These are phyloP conservation scores for Athene cunicularia DNA, from an alignment of 2,113 vertebrate species.

Conservation along the genomic window DNA sequence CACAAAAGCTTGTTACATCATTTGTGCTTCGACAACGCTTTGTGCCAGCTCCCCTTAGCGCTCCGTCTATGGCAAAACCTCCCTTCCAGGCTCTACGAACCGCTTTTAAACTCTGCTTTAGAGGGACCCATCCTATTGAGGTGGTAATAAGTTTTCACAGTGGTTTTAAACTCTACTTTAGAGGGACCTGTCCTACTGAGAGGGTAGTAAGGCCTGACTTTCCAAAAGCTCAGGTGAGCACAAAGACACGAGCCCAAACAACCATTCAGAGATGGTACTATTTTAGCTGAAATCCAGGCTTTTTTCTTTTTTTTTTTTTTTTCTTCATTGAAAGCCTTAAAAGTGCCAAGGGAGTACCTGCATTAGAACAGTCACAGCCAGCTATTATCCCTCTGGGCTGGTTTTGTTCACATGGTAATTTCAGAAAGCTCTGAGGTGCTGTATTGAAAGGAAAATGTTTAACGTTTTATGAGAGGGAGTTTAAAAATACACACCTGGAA, in stretches of 20 bases:
- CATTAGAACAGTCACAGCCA: not conserved
- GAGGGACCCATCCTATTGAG: not conserved
- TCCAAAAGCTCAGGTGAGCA: not conserved
- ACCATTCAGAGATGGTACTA: not conserved
- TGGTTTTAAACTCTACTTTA: not conserved
- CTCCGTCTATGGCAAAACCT: not conserved
- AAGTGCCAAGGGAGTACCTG: not conserved
- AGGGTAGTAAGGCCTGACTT: not conserved
- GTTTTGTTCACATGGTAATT: not conserved
- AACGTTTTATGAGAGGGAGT: not conserved
- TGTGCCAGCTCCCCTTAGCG: not conserved
- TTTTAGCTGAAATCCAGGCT: not conserved
- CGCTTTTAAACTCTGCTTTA: not conserved
- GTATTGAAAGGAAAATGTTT: not conserved
- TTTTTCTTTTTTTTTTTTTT: not conserved
- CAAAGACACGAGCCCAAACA: not conserved
- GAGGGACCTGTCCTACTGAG: not conserved
- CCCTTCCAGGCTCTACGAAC: not conserved
- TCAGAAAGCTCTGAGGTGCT: not conserved
- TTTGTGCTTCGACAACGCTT: not conserved
- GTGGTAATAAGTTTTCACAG: not conserved
- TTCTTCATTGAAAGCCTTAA: not conserved
- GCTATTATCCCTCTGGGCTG: not conserved
- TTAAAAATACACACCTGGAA: not conserved
- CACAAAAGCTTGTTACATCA: not conserved